Evolutionary conservation across 2,888 invertebrate species (phyloP), one percentile per base, ranked within the genome.

Genomic region (Sinopyrophorus schimmeli): DNA sequence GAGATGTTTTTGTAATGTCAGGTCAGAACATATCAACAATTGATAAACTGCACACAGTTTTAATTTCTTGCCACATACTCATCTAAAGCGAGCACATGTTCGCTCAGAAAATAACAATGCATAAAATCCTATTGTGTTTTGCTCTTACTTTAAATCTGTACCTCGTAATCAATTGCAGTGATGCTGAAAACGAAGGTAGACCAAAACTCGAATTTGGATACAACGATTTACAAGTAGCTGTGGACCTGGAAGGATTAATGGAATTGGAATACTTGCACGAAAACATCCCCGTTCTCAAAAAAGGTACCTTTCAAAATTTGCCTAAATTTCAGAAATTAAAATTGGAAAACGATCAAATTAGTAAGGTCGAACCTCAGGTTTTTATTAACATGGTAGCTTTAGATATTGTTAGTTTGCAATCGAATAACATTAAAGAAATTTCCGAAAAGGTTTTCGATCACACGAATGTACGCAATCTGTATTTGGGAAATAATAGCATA

Each of bases 401-500:
- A 1, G 17, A 9, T 4, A 30, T n/a, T 14, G 3, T 40, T 1
- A 28, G 14, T 1, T 7, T 40, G 1, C 4, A 7, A 0, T 9
- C 14, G 3, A 28, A 40, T 9, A 28, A 18, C 1, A 40, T 28
- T 6, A 30, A 28, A 5, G 16, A 9, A 21, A 20, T 40, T 21
- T 20, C 28, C 4, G 21, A n/a, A 14, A 20, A 20, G 5, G 10
- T 39, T 9, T 39, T 39, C 11, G 27, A 16, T 18, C 11, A 18
- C 6, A 15, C 16, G 10, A 9, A 9, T 4, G 12, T 39, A 11
- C 2, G 17, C 1, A 27, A 2, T 3, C 37, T 59, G 2, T 53
- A 58, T 10, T 34, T 61, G 37, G 54, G 56, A 9, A 53, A 49
- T 24, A 58, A 58, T 21, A 49, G 54, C 7, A 53, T 61, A 14